Base-by-base conservation (phyloP, 2,888 invertebrate species). In the Scaptomyza reducta region DNA sequence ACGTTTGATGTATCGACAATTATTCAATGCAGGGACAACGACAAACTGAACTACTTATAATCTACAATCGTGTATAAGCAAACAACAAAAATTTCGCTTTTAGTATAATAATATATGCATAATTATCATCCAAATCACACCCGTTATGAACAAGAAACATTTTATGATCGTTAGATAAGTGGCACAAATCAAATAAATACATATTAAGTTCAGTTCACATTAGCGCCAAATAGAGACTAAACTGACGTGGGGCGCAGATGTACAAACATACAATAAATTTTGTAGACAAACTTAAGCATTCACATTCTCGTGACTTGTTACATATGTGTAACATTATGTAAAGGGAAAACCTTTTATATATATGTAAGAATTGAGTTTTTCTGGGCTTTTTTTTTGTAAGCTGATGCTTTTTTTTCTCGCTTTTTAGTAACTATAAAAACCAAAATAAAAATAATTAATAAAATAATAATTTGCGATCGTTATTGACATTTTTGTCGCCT, bases 1-100 rank as follows among this genome's bases (percentile, higher is more conserved):
- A 81, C 81, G 76, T 88, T 66, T 49, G 45, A 54, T 59, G 64
- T 49, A 65, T 57, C 50, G 53, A 54, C 78, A 77, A 77, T 77
- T 64, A 65, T 80, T 62, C 47, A 77, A 56, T 57, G 59, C 70
- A 65, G 50, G 35, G 49, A 59, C 44, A 47, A 49, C 47, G 14
- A 33, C 53, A 49, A 58, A 49, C 75, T 45, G 45, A 70, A 56
- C 56, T 60, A 53, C 47, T 35, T 61, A 47, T 44, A 22, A 25
- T 22, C 31, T 25, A 16, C 2, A 38, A 45, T 7, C 40, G 29
- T 46, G 22, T 40, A 41, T 41, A 44, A 7, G 9, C 31, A 31
- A 31, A 31, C 50, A 78, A 49, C 33, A 33, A 31, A 18, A 49
- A 31, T 33, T 18, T n/a, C 33, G 29, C 59, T 40, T 60, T 64